phyloP scores from a whole-genome alignment of 2,113 vertebrate species.

The Gorilla gorilla region DNA sequence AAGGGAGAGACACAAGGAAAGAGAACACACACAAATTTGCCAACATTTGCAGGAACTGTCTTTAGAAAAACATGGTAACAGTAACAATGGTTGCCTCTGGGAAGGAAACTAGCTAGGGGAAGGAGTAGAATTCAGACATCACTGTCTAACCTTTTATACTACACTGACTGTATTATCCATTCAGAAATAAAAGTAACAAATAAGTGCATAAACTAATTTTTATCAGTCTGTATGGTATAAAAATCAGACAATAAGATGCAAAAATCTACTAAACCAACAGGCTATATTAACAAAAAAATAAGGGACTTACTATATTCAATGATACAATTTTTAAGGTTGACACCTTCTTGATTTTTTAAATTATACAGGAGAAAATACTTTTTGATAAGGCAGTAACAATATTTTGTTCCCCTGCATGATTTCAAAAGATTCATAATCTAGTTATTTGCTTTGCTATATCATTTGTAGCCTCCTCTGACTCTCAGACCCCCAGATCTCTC shows the following conservation, averaged over 20 bases:
- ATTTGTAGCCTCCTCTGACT: neutral
- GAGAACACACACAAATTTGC: neutral
- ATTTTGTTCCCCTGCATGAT: neutral
- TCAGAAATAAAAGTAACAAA: neutral
- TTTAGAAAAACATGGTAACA: neutral
- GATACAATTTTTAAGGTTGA: neutral
- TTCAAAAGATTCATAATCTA: neutral
- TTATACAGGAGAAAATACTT: neutral
- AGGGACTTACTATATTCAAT: neutral
- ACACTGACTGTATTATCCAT: neutral
- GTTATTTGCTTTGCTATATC: neutral
- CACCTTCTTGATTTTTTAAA: neutral
- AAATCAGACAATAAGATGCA: neutral
- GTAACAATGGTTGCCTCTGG: neutral
- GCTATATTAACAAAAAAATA: neutral
- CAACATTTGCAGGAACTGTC: neutral
- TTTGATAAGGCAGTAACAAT: neutral
- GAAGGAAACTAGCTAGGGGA: neutral
- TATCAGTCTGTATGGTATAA: neutral
- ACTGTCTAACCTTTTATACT: neutral
- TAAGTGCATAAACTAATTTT: neutral
- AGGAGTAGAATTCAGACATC: neutral
- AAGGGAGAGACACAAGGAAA: neutral
- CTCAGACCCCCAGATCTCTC: neutral
- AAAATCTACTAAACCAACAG: neutral